phyloP scores from a whole-genome alignment of 2,888 invertebrate genomes.

The Tachina fera region DNA sequence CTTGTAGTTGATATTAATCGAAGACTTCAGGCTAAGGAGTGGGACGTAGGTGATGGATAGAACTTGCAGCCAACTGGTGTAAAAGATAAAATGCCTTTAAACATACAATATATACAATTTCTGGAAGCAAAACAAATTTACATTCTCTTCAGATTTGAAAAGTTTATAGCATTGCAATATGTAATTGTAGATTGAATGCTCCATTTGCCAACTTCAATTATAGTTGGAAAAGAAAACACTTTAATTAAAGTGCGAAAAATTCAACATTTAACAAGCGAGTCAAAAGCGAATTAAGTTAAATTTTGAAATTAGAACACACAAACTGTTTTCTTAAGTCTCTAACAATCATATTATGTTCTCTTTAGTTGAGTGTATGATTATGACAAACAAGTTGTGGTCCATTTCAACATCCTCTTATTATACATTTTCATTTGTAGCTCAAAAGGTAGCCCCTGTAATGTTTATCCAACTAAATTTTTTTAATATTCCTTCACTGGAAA shows the following conservation, averaged over 20 bases:
- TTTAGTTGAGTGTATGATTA: background rate
- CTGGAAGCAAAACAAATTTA: constrained; percentile 23
- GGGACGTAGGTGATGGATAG: constrained; percentile 28
- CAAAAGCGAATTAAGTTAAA: no score
- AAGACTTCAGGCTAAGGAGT: constrained; percentile 68
- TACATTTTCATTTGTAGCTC: background rate
- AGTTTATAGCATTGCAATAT: background rate
- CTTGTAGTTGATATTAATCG: constrained; percentile 11
- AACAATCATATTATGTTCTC: background rate
- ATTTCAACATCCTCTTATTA: background rate
- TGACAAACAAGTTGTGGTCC: background rate
- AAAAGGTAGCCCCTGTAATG: background rate
- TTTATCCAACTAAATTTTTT: background rate
- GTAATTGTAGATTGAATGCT: constrained; percentile 41
- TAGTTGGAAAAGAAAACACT: constrained; percentile 20
- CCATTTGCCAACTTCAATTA: constrained; percentile 63
- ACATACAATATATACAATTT: no score
- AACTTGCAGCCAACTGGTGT: constrained; percentile 26
- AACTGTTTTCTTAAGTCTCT: background rate
- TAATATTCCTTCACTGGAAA: constrained; percentile 10
- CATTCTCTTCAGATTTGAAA: no score
- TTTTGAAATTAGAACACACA: no score
- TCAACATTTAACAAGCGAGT: no score
- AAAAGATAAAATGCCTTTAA: constrained; percentile 36
- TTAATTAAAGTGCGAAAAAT: constrained; percentile 21